Evolutionary conservation across 2,797 vertebrate genomes (phyloP), one percentile per base, ranked within the genome.

Genomic region (Coranthus polyacanthus): DNA sequence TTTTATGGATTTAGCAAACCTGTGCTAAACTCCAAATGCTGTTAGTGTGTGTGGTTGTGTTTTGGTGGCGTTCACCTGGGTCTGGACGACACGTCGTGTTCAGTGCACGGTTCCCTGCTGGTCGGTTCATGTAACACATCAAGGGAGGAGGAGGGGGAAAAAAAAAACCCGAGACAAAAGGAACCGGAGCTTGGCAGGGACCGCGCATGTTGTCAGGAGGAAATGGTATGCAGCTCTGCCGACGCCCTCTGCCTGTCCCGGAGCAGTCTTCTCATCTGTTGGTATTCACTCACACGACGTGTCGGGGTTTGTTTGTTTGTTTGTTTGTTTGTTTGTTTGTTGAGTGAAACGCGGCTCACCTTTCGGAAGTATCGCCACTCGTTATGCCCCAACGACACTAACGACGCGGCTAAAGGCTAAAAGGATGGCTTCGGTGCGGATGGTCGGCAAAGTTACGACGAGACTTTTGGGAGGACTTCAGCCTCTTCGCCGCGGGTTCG

Each of bases 401-500:
- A 38, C 42, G 22, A 55, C 26, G 6, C 47, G 18, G 29, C 8
- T 5, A 43, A 44, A 56, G 26, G 54, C 61, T 26, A 69, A 78
- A n/a, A 26, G 24, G 41, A 90, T 90, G 91, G 84, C 85, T 76
- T 79, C 88, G 64, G 73, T 66, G 44, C 77, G 86, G 74, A 46
- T 87, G 60, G 53, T 83, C 36, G 56, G 78, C 7, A 90, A 92
- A 92, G 85, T 91, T 91, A 62, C 76, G 34, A 56, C 66, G 49
- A 80, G 83, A 91, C 90, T 91, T 85, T 68, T 57, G 12, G 75
- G 83, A 86, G 85, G 87, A 84, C 1, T 83, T 52, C 68, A 29
- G 41, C 65, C 68, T 54, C 66, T 75, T 36, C 78, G 2, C 42
- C 12, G 61, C 52, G 59, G 58, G 1, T 11, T 52, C 8, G 18